Base-by-base conservation (phyloP, 2,888 invertebrate genomes). In the Anoncus sp. region DNA sequence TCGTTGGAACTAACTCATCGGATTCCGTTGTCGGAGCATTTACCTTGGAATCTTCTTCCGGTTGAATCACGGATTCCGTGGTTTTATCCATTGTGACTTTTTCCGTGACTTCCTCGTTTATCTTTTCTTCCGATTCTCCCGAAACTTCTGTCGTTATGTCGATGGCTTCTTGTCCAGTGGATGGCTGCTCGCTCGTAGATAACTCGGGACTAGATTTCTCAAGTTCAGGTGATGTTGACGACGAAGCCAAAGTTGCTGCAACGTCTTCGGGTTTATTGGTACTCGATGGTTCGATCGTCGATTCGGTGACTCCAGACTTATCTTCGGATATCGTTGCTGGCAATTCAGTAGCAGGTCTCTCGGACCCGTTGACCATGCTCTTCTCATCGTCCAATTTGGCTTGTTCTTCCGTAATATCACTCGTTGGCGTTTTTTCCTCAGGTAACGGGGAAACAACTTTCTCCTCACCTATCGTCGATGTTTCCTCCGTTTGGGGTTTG, bases 1-100 rank as follows among this genome's bases (percentile, higher is more conserved):
- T 87, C 2, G 86, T 85, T 1, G 85, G 77, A 10, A 59, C 51
- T 43, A 60, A 20, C 10, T 77, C 75, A 40, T 83, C 82, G 0
- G 85, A 16, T 51, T 88, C 89, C 9, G 87, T 87, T 14, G 85
- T 65, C 1, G 85, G 69, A 69, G 75, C 87, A 16, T 72, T 74
- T 5, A 83, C 81, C 2, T 66, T 57, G 18, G 85, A 85, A 18
- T 82, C 83, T 77, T 87, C 83, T 0, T 87, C 87, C 7, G 87
- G 75, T 18, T 84, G 83, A 27, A 82, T 38, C 27, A 83, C 82
- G 1, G 63, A 12, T 3, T 82, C 83, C 0, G 83, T 60, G n/a
- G n/a, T n/a, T n/a, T n/a, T n/a, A n/a, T n/a, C n/a, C n/a, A n/a
- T n/a, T n/a, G n/a, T n/a, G n/a, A 81, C 49, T 45, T 76, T 43